Conservation (phyloP, 2,797 vertebrate species). For the Hafferia zeledoni region DNA sequence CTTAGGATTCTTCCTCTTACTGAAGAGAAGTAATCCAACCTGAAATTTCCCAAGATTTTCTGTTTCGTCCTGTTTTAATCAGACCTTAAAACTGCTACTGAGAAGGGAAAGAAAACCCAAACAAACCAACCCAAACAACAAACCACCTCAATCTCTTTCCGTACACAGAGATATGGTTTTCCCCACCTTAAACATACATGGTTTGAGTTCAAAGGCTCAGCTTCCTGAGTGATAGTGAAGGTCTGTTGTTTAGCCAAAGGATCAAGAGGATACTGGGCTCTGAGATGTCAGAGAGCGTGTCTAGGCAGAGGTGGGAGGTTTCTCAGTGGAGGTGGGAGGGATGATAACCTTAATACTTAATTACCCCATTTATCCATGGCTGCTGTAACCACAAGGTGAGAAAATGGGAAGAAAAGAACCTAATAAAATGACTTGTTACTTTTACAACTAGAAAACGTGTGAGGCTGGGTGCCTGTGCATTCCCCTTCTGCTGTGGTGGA, state of each 20-base stretch:
- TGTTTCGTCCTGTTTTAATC: background rate
- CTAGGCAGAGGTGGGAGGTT: slow-evolving; percentile 50
- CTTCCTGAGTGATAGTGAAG: slow-evolving; percentile 63
- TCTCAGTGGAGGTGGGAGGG: slow-evolving; percentile 11
- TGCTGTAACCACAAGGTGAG: background rate
- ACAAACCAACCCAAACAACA: background rate
- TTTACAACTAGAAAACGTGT: background rate
- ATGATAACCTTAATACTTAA: background rate
- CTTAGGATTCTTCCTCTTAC: slow-evolving; percentile 2
- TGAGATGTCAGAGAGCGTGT: slow-evolving; percentile 33
- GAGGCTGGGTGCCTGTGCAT: background rate
- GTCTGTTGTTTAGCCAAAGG: slow-evolving; percentile 67
- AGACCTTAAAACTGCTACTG: background rate
- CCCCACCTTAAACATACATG: slow-evolving; percentile 69
- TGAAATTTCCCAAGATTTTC: slow-evolving; percentile 20
- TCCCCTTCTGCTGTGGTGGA: background rate
- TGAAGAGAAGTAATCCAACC: background rate
- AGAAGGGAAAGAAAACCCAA: background rate
- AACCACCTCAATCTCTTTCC: background rate
- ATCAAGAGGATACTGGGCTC: slow-evolving; percentile 63
- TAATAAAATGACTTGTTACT: background rate
- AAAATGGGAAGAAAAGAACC: background rate
- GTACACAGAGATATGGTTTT: slow-evolving; percentile 61
- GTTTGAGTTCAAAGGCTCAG: slow-evolving; percentile 66
- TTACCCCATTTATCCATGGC: background rate